Percentiles rank a stretch among this genome's conserved stretches.
Conservation (phyloP, 2,888 invertebrate species). For the Malthinus flaveolus region DNA sequence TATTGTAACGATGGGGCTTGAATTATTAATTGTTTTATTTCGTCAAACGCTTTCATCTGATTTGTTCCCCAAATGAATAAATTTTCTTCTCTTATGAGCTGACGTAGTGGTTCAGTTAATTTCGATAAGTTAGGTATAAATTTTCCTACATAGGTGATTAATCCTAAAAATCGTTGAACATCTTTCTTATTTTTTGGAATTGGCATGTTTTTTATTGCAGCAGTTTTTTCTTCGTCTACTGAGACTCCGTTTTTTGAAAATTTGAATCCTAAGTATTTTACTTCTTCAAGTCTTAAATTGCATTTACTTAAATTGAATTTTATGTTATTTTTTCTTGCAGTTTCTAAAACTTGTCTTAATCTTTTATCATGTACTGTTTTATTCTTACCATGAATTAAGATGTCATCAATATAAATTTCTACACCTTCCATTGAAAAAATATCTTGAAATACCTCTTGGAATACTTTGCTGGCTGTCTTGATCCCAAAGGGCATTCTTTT, state of each 20-base stretch:
- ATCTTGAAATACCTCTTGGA: conserved; percentile 5
- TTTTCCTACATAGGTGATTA: conserved; percentile 4
- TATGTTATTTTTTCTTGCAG: conserved; percentile 24
- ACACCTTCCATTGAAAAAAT: conserved; percentile 6
- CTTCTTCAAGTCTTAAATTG: conserved; percentile 28
- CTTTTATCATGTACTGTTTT: conserved; percentile 26
- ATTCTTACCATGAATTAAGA: conserved; percentile 24
- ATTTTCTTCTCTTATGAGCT: conserved; percentile 2
- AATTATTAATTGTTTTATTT: neutral
- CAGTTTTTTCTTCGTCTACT: neutral
- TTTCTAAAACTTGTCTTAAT: conserved; percentile 30
- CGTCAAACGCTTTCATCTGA: neutral
- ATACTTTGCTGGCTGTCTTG: conserved; percentile 10
- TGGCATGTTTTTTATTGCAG: neutral
- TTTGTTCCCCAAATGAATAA: neutral
- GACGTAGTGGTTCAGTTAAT: conserved; percentile 2
- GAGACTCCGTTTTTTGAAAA: neutral
- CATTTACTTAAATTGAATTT: conserved; percentile 37
- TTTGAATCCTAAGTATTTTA: neutral
- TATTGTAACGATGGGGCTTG: neutral
- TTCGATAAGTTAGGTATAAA: conserved; percentile 4
- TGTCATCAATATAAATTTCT: conserved; percentile 31
- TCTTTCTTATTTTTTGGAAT: neutral
- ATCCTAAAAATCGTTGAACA: neutral
- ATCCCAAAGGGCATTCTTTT: conserved; percentile 6